Percentiles rank a stretch among this genome's conserved stretches.
phyloP scores from a whole-genome alignment of 30 jellyfish, hydroid and myxozoan species.

The Nemopilema nomurai region DNA sequence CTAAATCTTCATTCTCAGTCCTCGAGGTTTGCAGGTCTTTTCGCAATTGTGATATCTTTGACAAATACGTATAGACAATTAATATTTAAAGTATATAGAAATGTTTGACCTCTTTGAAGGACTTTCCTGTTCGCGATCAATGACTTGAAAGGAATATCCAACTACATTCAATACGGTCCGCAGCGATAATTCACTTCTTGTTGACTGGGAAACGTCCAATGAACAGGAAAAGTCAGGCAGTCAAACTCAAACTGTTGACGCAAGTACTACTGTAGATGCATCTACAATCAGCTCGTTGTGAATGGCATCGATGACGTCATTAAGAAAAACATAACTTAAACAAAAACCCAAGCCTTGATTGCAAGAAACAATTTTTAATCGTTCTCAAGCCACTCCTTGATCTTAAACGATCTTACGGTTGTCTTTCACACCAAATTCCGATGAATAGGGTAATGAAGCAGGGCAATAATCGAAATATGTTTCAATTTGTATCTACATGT shows the following conservation, averaged over 20 bases:
- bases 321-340: background rate
- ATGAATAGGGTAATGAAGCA: background rate
- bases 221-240: no score
- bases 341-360: background rate
- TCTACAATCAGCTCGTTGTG: background rate
- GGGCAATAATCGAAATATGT: background rate
- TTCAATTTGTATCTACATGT: background rate
- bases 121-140: no score
- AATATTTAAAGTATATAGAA: no score
- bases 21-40: constrained; percentile 30
- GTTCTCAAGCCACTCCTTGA: background rate
- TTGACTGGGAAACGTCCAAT: no score
- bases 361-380: background rate
- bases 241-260: no score
- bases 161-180: no score
- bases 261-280: no score
- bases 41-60: constrained; percentile 42
- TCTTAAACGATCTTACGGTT: background rate
- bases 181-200: no score
- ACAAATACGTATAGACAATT: background rate
- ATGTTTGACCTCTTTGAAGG: no score
- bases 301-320: background rate
- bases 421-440: background rate
- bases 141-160: no score
- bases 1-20: constrained; percentile 8